These are phyloP conservation scores for Rhyacophila brunnea DNA, from an alignment of 1,140 invertebrate species.

Conservation along the genomic window DNA sequence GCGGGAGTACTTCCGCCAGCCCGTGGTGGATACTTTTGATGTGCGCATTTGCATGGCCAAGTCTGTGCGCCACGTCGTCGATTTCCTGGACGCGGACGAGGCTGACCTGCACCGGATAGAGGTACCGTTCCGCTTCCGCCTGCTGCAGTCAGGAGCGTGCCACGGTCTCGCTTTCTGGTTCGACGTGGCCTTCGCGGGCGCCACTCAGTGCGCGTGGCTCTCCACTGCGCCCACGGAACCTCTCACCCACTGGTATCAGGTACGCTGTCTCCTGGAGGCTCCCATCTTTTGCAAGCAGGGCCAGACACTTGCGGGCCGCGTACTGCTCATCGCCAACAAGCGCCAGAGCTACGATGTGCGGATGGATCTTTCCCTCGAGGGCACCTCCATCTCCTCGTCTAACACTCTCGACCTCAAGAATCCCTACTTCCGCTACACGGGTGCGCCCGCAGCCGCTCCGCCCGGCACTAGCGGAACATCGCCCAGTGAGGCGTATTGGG, in stretches of 20 bases:
- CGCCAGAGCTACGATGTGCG: conserved; percentile 99
- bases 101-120: conserved; percentile 94
- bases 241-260: conserved; percentile 99
- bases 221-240: conserved; percentile 98
- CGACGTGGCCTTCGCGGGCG: conserved; percentile 97
- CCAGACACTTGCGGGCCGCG: conserved; percentile 84
- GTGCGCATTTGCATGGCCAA: conserved; percentile 96
- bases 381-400: conserved; percentile 75
- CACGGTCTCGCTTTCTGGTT: conserved; percentile 99
- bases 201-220: conserved; percentile 88
- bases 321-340: conserved; percentile 90
- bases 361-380: conserved; percentile 89
- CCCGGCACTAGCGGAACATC: conserved; percentile 86
- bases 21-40: conserved; percentile 99
- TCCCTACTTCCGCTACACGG: conserved; percentile 95
- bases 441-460: conserved; percentile 81
- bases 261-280: conserved; percentile 90
- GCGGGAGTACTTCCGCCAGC: conserved; percentile 97
- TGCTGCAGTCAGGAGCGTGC: conserved; percentile 90
- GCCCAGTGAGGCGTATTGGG: conserved; percentile 90
- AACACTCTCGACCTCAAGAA: conserved; percentile 98
- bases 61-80: conserved; percentile 91
- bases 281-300: conserved; percentile 95
- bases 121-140: conserved; percentile 92
- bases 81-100: conserved; percentile 92